Conservation (phyloP, 2,113 vertebrate genomes). For the Geococcyx californianus region DNA sequence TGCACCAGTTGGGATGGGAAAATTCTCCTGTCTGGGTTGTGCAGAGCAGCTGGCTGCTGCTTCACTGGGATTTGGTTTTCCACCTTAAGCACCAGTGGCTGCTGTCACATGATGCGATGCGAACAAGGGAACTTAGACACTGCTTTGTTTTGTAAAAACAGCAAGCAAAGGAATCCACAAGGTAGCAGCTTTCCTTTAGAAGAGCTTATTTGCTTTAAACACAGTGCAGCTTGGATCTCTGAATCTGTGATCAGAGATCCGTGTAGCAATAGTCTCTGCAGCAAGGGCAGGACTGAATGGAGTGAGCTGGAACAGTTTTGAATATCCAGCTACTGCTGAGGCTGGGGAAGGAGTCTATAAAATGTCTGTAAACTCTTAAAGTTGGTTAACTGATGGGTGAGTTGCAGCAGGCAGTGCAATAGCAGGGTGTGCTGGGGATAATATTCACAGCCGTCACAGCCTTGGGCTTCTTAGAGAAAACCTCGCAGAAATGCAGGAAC, state of each 20-base stretch:
- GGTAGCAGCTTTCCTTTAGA: neutral
- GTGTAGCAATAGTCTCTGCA: neutral
- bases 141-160: neutral
- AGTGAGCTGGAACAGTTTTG: neutral
- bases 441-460: neutral
- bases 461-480: neutral
- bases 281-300: neutral
- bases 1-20: neutral
- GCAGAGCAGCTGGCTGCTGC: neutral
- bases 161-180: neutral
- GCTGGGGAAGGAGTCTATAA: neutral
- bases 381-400: neutral
- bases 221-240: neutral
- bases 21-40: neutral
- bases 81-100: neutral
- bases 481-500: neutral
- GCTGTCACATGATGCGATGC: neutral
- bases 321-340: neutral
- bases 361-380: neutral
- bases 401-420: neutral
- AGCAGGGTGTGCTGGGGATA: neutral
- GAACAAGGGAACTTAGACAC: neutral
- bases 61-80: neutral
- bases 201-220: neutral
- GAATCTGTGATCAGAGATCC: rapidly evolving